A percentile compares a stretch with the other conserved stretches of the same genome.
These are phyloP conservation scores for Onychostruthus taczanowskii DNA, from an alignment of 2,113 vertebrate species.

Conservation along the genomic window DNA sequence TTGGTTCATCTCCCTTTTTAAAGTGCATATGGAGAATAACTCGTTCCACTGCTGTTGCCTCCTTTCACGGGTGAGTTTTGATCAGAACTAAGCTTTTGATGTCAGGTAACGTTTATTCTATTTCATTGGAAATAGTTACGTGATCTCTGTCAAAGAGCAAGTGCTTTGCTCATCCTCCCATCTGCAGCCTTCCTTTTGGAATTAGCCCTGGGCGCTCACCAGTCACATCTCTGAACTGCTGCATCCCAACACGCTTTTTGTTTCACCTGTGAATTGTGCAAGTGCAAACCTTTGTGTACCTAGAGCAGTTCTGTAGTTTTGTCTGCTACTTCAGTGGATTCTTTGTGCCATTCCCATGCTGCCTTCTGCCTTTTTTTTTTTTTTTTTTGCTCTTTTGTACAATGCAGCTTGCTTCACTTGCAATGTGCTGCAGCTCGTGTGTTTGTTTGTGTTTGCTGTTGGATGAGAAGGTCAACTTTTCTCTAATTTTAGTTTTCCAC, in stretches of 20 bases:
- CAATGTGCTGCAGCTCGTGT: neutral
- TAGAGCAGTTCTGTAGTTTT: neutral
- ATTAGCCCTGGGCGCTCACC: neutral
- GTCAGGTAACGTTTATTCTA: neutral
- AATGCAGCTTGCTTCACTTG: neutral
- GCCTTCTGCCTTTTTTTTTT: neutral
- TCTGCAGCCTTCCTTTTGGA: neutral
- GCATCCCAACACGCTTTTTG: neutral
- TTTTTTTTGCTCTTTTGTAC: neutral
- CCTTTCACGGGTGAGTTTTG: neutral
- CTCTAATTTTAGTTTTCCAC: neutral
- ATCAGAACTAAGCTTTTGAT: neutral
- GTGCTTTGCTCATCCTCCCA: neutral
- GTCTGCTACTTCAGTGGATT: neutral
- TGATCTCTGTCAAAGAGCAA: neutral
- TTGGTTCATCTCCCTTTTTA: neutral
- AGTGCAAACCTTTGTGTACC: neutral
- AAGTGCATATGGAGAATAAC: constrained; percentile 44
- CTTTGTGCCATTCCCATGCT: neutral
- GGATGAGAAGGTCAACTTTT: neutral
- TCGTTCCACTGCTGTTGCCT: neutral
- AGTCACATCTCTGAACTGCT: neutral
- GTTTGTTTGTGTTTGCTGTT: neutral
- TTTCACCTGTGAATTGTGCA: neutral
- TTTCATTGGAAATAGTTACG: neutral